These are phyloP conservation scores for Drosophila emarginata DNA, from an alignment of 2,888 invertebrate species.

Conservation along the genomic window DNA sequence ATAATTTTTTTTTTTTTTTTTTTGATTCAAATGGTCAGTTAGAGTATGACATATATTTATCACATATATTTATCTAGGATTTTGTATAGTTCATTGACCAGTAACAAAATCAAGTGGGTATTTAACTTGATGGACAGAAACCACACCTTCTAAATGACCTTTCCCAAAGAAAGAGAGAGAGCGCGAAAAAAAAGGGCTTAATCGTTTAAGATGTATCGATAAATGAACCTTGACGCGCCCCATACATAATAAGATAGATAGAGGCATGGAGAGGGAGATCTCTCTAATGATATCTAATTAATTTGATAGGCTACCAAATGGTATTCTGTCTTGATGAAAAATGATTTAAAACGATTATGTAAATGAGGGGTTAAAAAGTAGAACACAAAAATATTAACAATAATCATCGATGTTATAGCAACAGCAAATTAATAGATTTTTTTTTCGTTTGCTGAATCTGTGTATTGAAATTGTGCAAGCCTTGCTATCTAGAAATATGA, in stretches of 20 bases:
- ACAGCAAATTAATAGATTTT: background rate
- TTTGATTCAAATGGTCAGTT: slow-evolving; percentile 47
- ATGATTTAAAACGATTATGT: slow-evolving; percentile 15
- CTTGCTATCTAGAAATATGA: too few species aligned
- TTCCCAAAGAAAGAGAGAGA: background rate
- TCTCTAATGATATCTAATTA: slow-evolving; percentile 61
- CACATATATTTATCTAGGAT: background rate
- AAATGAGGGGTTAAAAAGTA: slow-evolving; percentile 3
- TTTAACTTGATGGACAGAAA: too few species aligned
- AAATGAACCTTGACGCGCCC: slow-evolving; percentile 31
- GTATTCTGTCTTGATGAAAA: slow-evolving; percentile 9
- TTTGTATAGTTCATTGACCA: background rate
- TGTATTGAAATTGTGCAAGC: too few species aligned
- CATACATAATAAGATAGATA: background rate
- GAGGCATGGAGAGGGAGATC: background rate
- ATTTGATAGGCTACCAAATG: slow-evolving; percentile 44
- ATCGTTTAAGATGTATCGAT: slow-evolving; percentile 24
- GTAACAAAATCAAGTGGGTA: too few species aligned
- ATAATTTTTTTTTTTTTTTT: background rate
- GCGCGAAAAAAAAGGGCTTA: background rate
- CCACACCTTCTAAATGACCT: background rate
- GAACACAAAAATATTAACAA: background rate
- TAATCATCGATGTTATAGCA: background rate
- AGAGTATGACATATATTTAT: background rate
- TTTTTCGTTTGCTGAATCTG: too few species aligned